A percentile compares a stretch with the other conserved stretches of the same genome.
These are phyloP conservation scores for Thera britannica DNA, from an alignment of 2,888 invertebrate species.

Conservation along the genomic window DNA sequence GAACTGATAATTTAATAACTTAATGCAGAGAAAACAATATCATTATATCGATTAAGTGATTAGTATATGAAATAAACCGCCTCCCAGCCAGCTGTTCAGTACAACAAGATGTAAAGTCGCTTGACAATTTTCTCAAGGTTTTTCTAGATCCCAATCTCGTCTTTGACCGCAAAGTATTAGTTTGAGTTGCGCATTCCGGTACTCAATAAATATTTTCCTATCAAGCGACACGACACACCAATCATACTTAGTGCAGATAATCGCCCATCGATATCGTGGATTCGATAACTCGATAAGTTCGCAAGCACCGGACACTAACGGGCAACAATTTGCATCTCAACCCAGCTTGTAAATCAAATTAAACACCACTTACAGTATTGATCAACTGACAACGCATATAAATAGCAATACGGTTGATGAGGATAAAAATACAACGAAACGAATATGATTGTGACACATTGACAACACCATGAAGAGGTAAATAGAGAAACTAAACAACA, in stretches of 20 bases:
- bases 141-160: background rate
- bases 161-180: background rate
- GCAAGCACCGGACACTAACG: conserved; percentile 38
- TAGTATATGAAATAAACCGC: conserved; percentile 30
- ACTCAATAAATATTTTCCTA: conserved; percentile 15
- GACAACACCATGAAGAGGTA: background rate
- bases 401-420: conserved; percentile 20
- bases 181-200: background rate
- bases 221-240: conserved; percentile 17
- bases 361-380: conserved; percentile 51
- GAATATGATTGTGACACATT: background rate
- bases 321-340: conserved; percentile 49
- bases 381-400: conserved; percentile 50
- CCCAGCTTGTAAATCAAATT: conserved; percentile 59
- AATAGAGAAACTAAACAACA: background rate
- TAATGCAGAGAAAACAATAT: conserved; percentile 44
- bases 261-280: conserved; percentile 32
- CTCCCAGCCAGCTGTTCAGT: conserved; percentile 21
- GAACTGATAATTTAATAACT: conserved; percentile 54
- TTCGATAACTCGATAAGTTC: conserved; percentile 30
- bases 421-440: background rate
- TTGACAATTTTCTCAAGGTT: background rate
- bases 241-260: conserved; percentile 32
- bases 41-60: conserved; percentile 31
- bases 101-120: background rate